Evolutionary conservation across 2,797 vertebrate species (phyloP), one percentile per base, ranked within the genome.

Genomic region (Paedocypris micromegethes): DNA sequence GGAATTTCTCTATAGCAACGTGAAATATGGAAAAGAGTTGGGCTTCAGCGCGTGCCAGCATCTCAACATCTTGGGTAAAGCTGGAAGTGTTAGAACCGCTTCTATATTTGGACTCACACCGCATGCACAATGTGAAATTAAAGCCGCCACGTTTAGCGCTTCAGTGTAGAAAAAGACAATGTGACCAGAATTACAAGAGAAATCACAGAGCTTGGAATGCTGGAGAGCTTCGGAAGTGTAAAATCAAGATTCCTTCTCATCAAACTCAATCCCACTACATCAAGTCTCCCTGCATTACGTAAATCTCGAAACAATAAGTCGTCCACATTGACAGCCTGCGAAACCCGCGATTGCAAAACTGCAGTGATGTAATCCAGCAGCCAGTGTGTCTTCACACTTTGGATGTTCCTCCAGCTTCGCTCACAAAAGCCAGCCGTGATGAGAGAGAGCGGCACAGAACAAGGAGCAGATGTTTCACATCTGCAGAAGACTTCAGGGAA

Each of bases 401-500:
- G 38, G 45, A 52, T 53, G 23, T 64, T 72, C 48, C 4, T 40
- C 7, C 52, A 23, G 2, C 44, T 55, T 66, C 23, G 47, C 58
- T 23, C 39, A 38, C 5, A 9, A 64, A 62, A 51, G 56, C 60
- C 49, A 52, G 7, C 51, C 9, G 38, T 9, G 8, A 57, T 23
- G 23, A 23, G 23, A 23, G 4, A 66, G 54, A 67, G 63, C 67
- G 66, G 55, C 55, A 72, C 59, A 58, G 23, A 71, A 58, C 46
- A 55, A 41, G 44, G 44, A 75, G 6, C 74, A 73, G 71, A 72
- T 75, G 71, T 73, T 78, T 66, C 52, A 69, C 64, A 78, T 75
- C 70, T 75, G 64, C 4, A 6, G 5, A 66, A 64, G 55, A 66
- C 73, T 74, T 66, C 5, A 64, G 55, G 42, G 72, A 72, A 51